Evolutionary conservation across 2,888 invertebrate genomes (phyloP).

Genomic region (Molorchus minor): DNA sequence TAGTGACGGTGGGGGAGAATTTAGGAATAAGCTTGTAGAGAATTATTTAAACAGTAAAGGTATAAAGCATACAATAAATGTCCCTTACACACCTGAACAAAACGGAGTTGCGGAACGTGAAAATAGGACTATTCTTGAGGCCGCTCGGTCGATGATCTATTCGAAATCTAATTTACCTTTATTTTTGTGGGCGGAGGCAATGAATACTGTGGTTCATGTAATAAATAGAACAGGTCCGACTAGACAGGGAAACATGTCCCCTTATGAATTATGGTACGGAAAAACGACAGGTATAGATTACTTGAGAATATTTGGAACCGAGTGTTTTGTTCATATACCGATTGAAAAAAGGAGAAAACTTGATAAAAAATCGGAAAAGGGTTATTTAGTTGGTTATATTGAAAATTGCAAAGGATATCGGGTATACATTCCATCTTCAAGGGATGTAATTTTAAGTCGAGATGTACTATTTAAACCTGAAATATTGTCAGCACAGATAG

Average conservation of each 20-base stretch:
- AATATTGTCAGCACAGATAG: too few relatives aligned
- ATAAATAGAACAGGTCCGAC: not conserved
- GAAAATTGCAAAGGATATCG: not conserved
- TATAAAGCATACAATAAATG: slow-evolving; percentile 1
- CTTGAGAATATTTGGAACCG: too few relatives aligned
- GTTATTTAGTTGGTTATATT: not conserved
- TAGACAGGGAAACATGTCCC: not conserved
- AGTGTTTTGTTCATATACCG: too few relatives aligned
- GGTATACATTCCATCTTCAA: not conserved
- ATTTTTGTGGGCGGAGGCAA: not conserved
- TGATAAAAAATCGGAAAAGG: slow-evolving; percentile 1
- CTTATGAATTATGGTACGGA: too few relatives aligned
- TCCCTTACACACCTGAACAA: not conserved
- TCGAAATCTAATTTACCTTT: not conserved
- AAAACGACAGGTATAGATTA: too few relatives aligned
- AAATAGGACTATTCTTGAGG: not conserved
- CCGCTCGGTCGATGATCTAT: not conserved
- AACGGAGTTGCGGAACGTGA: not conserved
- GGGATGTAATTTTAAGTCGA: not conserved
- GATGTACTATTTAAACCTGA: too few relatives aligned
- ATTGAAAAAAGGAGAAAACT: not conserved
- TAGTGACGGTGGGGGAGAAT: not conserved
- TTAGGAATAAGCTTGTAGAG: too few relatives aligned
- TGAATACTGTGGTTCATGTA: not conserved
- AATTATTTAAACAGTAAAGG: not conserved